Conservation (phyloP, 2,888 invertebrate species). For the Drosophila pseudotakahashii region DNA sequence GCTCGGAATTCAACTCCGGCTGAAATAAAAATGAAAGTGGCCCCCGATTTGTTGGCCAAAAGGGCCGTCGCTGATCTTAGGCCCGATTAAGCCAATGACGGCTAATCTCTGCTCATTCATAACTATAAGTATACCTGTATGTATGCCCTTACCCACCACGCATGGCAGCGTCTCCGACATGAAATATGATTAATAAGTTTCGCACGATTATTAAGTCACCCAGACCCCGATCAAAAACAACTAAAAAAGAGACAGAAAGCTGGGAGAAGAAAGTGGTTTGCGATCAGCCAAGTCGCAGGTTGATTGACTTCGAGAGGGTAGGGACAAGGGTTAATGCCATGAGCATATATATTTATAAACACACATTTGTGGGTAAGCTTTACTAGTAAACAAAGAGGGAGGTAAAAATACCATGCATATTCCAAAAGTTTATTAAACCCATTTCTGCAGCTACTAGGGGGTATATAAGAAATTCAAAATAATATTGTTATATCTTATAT, state of each 20-base stretch:
- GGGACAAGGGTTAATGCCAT: constrained; percentile 34
- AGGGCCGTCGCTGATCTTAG: constrained; percentile 64
- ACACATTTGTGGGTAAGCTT: background rate
- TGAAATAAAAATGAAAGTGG: constrained; percentile 80
- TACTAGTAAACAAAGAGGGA: background rate
- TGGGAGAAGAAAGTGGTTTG: constrained; percentile 47
- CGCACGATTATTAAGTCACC: constrained; percentile 70
- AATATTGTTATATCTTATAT: too few species aligned
- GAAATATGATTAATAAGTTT: constrained; percentile 77
- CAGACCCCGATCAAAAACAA: constrained; percentile 22
- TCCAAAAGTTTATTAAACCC: background rate
- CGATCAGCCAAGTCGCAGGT: constrained; percentile 50
- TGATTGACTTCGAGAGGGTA: constrained; percentile 52
- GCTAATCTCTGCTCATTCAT: constrained; percentile 75
- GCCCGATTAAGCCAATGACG: constrained; percentile 70
- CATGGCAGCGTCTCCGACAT: constrained; percentile 33
- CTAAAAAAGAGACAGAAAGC: constrained; percentile 1
- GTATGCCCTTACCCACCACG: constrained; percentile 9
- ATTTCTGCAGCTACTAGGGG: background rate
- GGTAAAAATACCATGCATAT: background rate
- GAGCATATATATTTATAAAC: background rate
- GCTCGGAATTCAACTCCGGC: background rate
- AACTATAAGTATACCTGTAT: constrained; percentile 45
- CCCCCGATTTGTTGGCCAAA: constrained; percentile 58
- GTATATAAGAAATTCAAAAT: too few species aligned